Conservation (phyloP, 2,797 vertebrate species). For the Helarctos malayanus region DNA sequence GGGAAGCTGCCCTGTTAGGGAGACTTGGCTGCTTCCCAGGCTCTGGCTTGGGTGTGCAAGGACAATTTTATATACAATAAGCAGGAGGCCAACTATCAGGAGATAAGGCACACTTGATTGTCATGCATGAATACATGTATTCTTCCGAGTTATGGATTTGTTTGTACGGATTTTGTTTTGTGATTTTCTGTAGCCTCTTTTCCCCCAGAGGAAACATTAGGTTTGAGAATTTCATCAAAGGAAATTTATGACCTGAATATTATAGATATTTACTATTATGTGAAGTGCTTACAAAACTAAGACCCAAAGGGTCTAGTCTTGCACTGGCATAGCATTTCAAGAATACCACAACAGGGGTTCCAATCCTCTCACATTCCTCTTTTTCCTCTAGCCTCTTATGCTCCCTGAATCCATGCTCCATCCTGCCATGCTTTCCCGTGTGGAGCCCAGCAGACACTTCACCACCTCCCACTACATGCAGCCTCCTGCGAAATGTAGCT, state of each 20-base stretch:
- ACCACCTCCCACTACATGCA: neutral
- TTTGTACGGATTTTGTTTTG: neutral
- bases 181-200: neutral
- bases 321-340: neutral
- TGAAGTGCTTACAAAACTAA: neutral
- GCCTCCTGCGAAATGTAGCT: neutral
- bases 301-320: neutral
- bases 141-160: neutral
- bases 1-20: neutral
- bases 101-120: neutral
- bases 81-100: neutral
- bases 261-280: neutral
- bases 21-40: neutral
- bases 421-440: accelerated
- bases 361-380: neutral
- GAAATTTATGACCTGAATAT: neutral
- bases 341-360: neutral
- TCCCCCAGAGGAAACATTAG: neutral
- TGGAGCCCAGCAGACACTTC: neutral
- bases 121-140: neutral
- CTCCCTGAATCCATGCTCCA: neutral
- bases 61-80: neutral
- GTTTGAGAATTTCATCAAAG: constrained; percentile 33
- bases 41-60: neutral
- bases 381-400: neutral